Evolutionary conservation across 2,888 invertebrate species (phyloP), one percentile per base, ranked within the genome.

Genomic region (Cremastobaeus sp.): DNA sequence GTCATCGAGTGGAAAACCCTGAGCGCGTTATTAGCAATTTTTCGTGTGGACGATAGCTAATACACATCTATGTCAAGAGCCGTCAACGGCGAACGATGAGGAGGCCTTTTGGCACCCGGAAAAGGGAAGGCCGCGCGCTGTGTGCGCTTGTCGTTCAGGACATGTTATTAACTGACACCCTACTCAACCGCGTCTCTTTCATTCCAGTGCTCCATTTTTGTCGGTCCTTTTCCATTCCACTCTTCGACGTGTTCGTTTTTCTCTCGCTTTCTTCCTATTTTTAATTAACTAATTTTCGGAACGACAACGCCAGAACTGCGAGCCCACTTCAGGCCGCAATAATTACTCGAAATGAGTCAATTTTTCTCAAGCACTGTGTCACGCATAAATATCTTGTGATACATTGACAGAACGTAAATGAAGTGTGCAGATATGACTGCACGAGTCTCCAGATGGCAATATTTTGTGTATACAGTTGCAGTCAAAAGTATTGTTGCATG

Each of bases 131-230:
- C 80, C 84, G 83, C 82, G 83, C 81, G 82, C 84, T 80, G 79
- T 80, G 82, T 80, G 83, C 82, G 82, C 83, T 83, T 82, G 82
- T 84, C 82, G 83, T 83, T 80, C 81, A 84, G 85, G 83, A 85
- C 84, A 84, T 85, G 85, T 85, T 85, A 86, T 86, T 85, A 85
- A 81, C 83, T 76, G 81, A 78, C 81, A 82, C 79, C 72, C 72
- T 66, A 55, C 62, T 72, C 74, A 64, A 50, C 70, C 66, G 55
- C 70, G 55, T 68, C 76, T 78, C 77, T 78, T 68, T 79, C 62
- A 66, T 66, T 73, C 60, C 60, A 48, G 45, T 32, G 32, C 41
- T 48, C 47, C 54, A 47, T 54, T 66, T 66, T 59, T 32, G 45
- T 54, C 52, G 43, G 78, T 77, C 71, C 77, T 76, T 76, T 77